These are phyloP conservation scores for Coluber constrictor DNA, from an alignment of 2,797 vertebrate species.

Conservation along the genomic window DNA sequence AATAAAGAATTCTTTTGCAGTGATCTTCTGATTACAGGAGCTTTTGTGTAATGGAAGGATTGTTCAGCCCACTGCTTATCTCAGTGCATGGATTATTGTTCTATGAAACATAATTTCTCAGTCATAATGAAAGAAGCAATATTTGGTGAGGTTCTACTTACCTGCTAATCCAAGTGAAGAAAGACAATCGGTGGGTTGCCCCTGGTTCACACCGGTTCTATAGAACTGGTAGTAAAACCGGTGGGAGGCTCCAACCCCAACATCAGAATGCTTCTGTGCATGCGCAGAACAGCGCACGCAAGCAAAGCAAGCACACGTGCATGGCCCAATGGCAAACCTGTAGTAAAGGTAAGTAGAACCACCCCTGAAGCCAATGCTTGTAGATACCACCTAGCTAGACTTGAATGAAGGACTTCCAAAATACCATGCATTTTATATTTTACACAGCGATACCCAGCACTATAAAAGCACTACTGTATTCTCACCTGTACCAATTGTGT, in stretches of 20 bases:
- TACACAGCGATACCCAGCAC: neutral
- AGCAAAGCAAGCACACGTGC: too few species aligned
- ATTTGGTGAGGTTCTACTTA: neutral
- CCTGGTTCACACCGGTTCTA: too few species aligned
- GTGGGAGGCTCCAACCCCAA: too few species aligned
- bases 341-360: too few species aligned
- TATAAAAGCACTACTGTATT: conserved; percentile 9
- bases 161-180: neutral
- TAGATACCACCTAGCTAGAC: neutral
- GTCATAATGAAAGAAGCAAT: neutral
- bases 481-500: neutral
- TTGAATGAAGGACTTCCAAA: neutral
- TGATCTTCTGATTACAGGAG: neutral
- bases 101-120: neutral
- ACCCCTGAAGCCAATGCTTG: neutral
- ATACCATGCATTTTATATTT: neutral
- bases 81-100: neutral
- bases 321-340: too few species aligned
- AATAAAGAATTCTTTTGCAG: neutral
- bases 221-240: too few species aligned
- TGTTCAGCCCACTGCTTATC: neutral
- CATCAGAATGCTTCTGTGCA: too few species aligned
- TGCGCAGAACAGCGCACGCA: too few species aligned
- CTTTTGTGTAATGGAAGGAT: neutral
- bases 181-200: too few species aligned